Conservation (phyloP, 2,888 invertebrate genomes). For the Eilema sororculum region DNA sequence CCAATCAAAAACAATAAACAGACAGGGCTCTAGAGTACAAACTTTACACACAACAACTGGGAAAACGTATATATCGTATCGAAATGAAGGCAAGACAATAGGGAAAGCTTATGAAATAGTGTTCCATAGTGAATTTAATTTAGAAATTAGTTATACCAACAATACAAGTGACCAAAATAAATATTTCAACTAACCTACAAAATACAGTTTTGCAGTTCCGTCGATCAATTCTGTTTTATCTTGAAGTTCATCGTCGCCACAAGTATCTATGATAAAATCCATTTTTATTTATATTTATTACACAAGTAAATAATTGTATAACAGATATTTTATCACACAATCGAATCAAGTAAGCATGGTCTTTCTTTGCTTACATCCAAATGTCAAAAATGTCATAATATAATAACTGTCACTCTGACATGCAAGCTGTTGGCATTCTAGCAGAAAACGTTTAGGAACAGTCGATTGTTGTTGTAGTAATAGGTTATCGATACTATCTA, state of each 20-base stretch:
- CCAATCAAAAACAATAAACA: no score
- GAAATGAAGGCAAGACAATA: no score
- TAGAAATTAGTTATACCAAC: neutral
- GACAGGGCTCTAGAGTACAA: no score
- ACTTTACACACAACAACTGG: no score
- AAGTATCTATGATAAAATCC: constrained; percentile 88
- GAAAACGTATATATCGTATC: no score
- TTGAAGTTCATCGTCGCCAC: constrained; percentile 80
- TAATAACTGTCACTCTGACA: no score
- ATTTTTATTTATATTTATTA: constrained; percentile 56
- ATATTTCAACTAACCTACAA: constrained; percentile 72
- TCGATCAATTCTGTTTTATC: constrained; percentile 66
- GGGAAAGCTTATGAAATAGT: no score
- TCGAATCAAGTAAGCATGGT: constrained; percentile 28
- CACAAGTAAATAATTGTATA: neutral
- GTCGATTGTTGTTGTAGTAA: neutral
- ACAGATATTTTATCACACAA: constrained; percentile 18
- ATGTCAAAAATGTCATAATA: no score
- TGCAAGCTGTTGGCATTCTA: no score
- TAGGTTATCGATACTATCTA: no score
- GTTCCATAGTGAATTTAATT: neutral
- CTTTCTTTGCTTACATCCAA: constrained; percentile 8
- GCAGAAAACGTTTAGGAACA: neutral
- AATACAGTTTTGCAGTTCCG: constrained; percentile 69
- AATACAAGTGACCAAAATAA: neutral